Evolutionary conservation across 2,888 invertebrate species (phyloP), one percentile per base, ranked within the genome.

Genomic region (Troides helena): DNA sequence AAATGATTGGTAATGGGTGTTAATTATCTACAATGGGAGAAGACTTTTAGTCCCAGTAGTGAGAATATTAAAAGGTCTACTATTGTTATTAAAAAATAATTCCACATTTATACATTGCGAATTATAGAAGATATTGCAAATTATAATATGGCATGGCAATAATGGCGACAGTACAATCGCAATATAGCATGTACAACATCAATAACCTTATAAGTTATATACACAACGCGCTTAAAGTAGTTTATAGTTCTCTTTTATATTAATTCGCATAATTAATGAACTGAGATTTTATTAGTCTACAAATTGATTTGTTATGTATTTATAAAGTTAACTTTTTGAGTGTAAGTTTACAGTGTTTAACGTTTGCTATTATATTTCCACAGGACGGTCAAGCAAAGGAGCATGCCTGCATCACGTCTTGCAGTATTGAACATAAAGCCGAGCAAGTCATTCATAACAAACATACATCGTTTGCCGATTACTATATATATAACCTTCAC

Each of bases 351-450:
- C 25, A 46, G 46, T 46, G 46, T n/a, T n/a, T n/a, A 53, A 53
- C 5, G n/a, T 36, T 61, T 57, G 63, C 75, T 70, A 53, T 56
- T 66, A 60, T 56, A 66, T 65, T 62, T 63, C 53, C 78, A 39
- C 87, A 90, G 90, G 89, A 85, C 84, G 84, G 81, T 82, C 81
- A 86, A 84, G 84, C 86, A 82, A 86, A 80, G 80, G 81, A 78
- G 80, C 79, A 78, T 85, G 88, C 87, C 87, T 86, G 87, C 87
- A 81, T 76, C 80, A 83, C 78, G 85, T 82, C 84, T 81, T 84
- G 83, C 83, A 75, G 79, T 74, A 80, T 74, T 78, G 82, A 77
- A 74, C 79, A 78, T 75, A 74, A 80, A 74, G 77, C 80, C 77
- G 78, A 78, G 53, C 64, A 56, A 65, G 63, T 69, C 66, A 64